Conservation (phyloP, 2,888 invertebrate species). For the Cantharis flavilabris region DNA sequence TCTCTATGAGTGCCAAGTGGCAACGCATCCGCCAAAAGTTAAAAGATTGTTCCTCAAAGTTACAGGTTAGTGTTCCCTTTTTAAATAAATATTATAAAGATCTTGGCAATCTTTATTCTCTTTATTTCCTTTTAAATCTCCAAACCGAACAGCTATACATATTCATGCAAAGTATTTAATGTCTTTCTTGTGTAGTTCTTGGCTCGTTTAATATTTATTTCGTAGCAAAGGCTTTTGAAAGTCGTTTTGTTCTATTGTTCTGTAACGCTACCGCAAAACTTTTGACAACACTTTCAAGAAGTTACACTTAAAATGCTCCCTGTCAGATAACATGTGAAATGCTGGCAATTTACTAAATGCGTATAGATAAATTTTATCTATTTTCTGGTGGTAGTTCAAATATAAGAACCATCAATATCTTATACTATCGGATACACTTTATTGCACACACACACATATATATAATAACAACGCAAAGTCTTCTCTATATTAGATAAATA, state of each 20-base stretch:
- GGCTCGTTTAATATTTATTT: slow-evolving; percentile 29
- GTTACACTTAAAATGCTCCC: slow-evolving; percentile 9
- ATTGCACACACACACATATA: slow-evolving; percentile 3
- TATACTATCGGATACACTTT: slow-evolving; percentile 6
- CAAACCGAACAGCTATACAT: slow-evolving; percentile 21
- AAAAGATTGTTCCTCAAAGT: slow-evolving; percentile 64
- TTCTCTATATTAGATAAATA: neutral
- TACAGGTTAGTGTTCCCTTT: slow-evolving; percentile 48
- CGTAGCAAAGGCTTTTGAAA: slow-evolving; percentile 20
- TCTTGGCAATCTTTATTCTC: neutral
- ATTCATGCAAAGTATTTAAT: slow-evolving; percentile 27
- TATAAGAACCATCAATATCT: slow-evolving; percentile 10
- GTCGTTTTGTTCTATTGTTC: slow-evolving; percentile 23
- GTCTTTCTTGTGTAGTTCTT: slow-evolving; percentile 23
- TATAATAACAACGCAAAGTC: neutral
- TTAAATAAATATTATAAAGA: neutral
- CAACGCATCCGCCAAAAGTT: slow-evolving; percentile 66
- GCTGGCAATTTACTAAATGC: slow-evolving; percentile 13
- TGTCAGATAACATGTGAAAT: slow-evolving; percentile 17
- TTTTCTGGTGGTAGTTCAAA: neutral
- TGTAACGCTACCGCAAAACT: slow-evolving; percentile 20
- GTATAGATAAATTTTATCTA: slow-evolving; percentile 6
- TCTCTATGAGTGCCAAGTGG: slow-evolving; percentile 68
- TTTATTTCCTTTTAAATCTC: neutral
- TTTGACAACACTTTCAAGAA: slow-evolving; percentile 16